Percentiles rank a stretch among this genome's conserved stretches.
Conservation (phyloP, 2,113 vertebrate genomes). For the Suricata suricatta region DNA sequence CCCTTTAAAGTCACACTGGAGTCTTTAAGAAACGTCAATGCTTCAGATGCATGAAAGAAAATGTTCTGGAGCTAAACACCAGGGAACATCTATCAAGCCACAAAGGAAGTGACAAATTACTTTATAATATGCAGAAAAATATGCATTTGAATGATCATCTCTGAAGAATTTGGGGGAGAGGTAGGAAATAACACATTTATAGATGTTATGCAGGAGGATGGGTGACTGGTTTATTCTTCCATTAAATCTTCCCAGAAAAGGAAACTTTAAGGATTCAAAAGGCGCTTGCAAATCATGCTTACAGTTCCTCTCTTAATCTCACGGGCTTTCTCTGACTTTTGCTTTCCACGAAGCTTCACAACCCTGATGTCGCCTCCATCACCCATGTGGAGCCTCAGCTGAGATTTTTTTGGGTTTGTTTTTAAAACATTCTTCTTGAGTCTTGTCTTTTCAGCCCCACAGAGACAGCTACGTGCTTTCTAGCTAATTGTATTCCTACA, state of each 20-base stretch:
- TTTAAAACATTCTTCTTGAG: not conserved
- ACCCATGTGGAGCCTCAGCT: not conserved
- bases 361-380: not conserved
- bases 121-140: slow-evolving; percentile 58
- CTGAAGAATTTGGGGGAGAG: not conserved
- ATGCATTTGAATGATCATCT: slow-evolving; percentile 54
- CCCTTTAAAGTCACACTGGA: slow-evolving; percentile 1
- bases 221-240: slow-evolving; percentile 64
- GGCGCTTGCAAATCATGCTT: not conserved
- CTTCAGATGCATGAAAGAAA: slow-evolving; percentile 44
- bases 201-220: not conserved
- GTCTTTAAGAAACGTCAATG: slow-evolving; percentile 1
- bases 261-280: slow-evolving; percentile 53
- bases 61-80: slow-evolving; percentile 67
- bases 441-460: not conserved
- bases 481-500: not conserved
- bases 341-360: not conserved
- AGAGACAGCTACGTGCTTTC: not conserved
- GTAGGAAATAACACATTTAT: not conserved
- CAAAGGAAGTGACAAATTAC: slow-evolving; percentile 67
- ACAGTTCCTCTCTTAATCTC: not conserved
- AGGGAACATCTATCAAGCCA: slow-evolving; percentile 57
- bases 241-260: slow-evolving; percentile 69
- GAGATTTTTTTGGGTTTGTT: not conserved
- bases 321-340: not conserved